phyloP scores from a whole-genome alignment of 2,888 invertebrate species.

The Podabrus alpinus region DNA sequence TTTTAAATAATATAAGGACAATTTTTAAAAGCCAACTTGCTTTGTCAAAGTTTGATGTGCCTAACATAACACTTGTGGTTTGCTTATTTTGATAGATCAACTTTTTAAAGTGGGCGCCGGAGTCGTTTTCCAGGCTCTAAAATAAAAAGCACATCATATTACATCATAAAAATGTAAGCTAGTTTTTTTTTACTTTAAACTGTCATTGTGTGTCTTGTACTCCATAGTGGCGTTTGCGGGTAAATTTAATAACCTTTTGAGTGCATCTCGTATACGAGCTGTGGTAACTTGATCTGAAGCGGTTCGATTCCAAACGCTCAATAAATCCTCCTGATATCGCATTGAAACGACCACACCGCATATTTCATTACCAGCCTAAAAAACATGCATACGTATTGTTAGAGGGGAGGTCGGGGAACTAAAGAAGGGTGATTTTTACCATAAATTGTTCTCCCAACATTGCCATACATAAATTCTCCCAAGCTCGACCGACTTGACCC shows the following conservation, averaged over 20 bases:
- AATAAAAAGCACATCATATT: slow-evolving; percentile 33
- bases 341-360: slow-evolving; percentile 97
- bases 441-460: slow-evolving; percentile 99
- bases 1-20: background rate
- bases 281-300: slow-evolving; percentile 88
- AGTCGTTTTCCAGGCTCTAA: slow-evolving; percentile 50
- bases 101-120: slow-evolving; percentile 50
- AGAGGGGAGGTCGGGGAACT: background rate
- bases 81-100: slow-evolving; percentile 40
- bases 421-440: slow-evolving; percentile 57
- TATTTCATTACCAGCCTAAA: slow-evolving; percentile 86
- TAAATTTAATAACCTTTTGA: slow-evolving; percentile 92
- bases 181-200: slow-evolving; percentile 69
- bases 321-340: slow-evolving; percentile 92
- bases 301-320: slow-evolving; percentile 96
- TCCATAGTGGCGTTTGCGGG: slow-evolving; percentile 92
- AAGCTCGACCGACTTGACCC: slow-evolving; percentile 92
- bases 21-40: background rate
- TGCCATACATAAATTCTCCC: slow-evolving; percentile 98
- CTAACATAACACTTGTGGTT: background rate
- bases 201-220: slow-evolving; percentile 85
- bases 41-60: background rate
- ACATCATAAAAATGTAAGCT: background rate
- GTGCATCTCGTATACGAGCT: slow-evolving; percentile 89
- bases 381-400: background rate